Evolutionary conservation across 2,113 vertebrate species (phyloP).

Genomic region (Crypturellus undulatus): DNA sequence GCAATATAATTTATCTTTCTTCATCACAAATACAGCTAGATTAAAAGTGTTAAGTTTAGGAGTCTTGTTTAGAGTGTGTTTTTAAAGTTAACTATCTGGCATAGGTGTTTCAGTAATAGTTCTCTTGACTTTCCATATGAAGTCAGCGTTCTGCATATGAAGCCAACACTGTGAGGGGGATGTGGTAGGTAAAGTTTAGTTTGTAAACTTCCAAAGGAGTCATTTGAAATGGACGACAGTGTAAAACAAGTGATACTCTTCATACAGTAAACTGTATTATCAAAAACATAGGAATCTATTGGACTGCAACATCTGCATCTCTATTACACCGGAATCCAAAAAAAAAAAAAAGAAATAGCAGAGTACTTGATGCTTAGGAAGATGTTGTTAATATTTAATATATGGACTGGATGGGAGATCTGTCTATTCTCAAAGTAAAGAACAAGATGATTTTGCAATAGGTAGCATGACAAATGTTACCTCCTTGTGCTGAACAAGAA

Average conservation of each 20-base stretch:
- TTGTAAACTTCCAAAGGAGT: not conserved
- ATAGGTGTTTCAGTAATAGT: not conserved
- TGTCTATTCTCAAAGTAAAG: conserved; percentile 19
- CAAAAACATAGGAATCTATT: not conserved
- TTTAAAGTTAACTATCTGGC: not conserved
- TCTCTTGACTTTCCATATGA: not conserved
- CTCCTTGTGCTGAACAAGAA: not conserved
- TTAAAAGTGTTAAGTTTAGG: not conserved
- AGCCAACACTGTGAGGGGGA: too few relatives aligned
- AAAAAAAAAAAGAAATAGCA: not conserved
- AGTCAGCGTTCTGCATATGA: not conserved
- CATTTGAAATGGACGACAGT: not conserved
- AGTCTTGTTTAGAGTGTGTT: not conserved
- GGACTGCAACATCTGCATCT: not conserved
- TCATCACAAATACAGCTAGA: not conserved
- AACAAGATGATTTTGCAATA: not conserved
- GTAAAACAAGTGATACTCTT: not conserved
- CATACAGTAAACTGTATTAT: not conserved
- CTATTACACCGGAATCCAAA: not conserved
- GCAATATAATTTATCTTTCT: not conserved
- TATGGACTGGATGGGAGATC: not conserved
- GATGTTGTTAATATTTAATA: conserved; percentile 24
- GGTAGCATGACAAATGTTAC: not conserved
- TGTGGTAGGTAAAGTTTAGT: not conserved
- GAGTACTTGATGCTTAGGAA: not conserved